Evolutionary conservation across 2,888 invertebrate species (phyloP), one percentile per base, ranked within the genome.

Genomic region (Tigriopus californicus): DNA sequence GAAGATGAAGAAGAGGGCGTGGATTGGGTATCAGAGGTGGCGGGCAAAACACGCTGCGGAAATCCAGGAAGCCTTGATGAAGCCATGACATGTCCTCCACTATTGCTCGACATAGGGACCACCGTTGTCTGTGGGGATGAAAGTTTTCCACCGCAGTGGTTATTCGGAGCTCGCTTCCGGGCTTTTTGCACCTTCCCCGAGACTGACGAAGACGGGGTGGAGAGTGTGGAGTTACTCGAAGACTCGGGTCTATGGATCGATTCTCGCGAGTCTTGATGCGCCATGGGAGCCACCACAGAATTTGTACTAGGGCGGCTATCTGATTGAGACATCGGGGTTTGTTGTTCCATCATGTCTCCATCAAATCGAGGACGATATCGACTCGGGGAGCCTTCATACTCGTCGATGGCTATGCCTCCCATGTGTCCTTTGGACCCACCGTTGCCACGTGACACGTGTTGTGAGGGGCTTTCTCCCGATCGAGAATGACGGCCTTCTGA

Each of bases 301-400:
- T 18, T 41, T 1, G 40, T 40, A 6, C n/a, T 33, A 6, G 54
- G 22, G 8, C 40, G n/a, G 20, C 8, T 13, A 48, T 59, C 40
- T 8, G 8, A 8, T 33, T 33, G 51, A 61, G 10, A 59, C 62
- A 24, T 55, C 62, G 20, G 61, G 63, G 41, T 61, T 62, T 12
- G 59, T 55, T 20, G 62, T 51, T 15, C 61, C 44, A 44, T 63
- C 56, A 25, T 61, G 60, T 20, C 65, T 68, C 33, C 33, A 33
- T 33, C 33, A 33, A 33, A 33, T 25, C 79, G 76, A 61, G 81
- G 77, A 4, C 88, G 89, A 69, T 89, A 89, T 65, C 90, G 78
- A 65, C 88, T 75, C 15, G 90, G 90, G 47, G 89, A 90, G 15
- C 87, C 89, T 66, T 90, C 88, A 69, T 91, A 91, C 68, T 90